These are phyloP conservation scores for Drosophila cardini DNA, from an alignment of 1,140 invertebrate genomes.

Conservation along the genomic window DNA sequence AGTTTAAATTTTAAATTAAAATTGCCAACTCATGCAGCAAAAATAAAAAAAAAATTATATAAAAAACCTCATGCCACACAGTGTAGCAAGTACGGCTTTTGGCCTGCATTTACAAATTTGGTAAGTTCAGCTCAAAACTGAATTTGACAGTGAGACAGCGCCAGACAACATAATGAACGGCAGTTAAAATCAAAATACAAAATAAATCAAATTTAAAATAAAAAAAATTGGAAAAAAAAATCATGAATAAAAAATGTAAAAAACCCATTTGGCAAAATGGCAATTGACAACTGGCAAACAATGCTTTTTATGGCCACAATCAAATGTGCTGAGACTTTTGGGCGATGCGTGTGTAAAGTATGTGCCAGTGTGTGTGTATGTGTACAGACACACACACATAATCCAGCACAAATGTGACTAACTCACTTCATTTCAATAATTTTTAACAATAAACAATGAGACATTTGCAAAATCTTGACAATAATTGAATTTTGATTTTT, in stretches of 20 bases:
- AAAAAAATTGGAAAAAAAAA: slow-evolving; percentile 27
- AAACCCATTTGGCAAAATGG: slow-evolving; percentile 48
- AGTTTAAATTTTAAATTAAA: slow-evolving; percentile 30
- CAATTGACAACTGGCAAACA: slow-evolving; percentile 70
- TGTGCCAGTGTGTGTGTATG: neutral
- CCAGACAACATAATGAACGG: slow-evolving; percentile 61
- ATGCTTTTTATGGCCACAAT: slow-evolving; percentile 77
- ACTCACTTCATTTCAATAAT: slow-evolving; percentile 17
- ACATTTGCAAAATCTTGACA: slow-evolving; percentile 24
- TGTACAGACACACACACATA: slow-evolving; percentile 8
- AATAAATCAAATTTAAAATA: slow-evolving; percentile 2
- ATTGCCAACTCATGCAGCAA: slow-evolving; percentile 38
- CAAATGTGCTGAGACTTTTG: slow-evolving; percentile 32
- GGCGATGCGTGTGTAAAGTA: slow-evolving; percentile 3
- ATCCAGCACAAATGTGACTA: slow-evolving; percentile 21
- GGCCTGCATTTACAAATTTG: slow-evolving; percentile 66
- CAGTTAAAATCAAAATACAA: slow-evolving; percentile 32
- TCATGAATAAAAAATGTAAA: slow-evolving; percentile 14
- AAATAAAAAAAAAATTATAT: no score
- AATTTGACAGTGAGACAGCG: slow-evolving; percentile 66
- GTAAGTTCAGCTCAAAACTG: slow-evolving; percentile 72
- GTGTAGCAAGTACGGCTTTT: neutral
- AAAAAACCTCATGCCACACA: neutral
- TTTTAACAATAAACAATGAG: slow-evolving; percentile 59
- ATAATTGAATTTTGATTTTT: slow-evolving; percentile 25